Base-by-base conservation (phyloP, 2,797 vertebrate genomes). In the Pipistrellus kuhlii region DNA sequence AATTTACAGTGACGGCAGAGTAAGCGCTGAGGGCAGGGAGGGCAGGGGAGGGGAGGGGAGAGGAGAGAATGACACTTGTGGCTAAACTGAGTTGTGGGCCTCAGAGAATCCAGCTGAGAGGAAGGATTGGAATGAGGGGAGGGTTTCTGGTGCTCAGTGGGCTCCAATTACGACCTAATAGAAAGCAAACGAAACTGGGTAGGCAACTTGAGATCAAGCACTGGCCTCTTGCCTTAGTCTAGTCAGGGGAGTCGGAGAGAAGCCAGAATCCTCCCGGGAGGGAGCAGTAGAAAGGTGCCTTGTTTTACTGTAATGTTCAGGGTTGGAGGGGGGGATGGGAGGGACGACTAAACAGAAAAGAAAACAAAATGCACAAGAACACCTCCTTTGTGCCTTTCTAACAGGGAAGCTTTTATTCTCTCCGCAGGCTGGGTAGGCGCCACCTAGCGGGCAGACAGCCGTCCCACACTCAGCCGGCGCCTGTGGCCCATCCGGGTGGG, bases 291-390 rank as follows among this genome's bases (percentile, higher is more conserved):
- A 96, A 92, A 96, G 72, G 62, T 30, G n/a, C 68, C 13, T 95
- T 96, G 94, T 91, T 90, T 95, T 64, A 66, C 25, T 64, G 82
- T 85, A 88, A 44, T 48, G 80, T 82, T 95, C 85, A 84, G 30
- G 66, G 21, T 20, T 78, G 66, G 41, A 44, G 35, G 46, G 14
- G 15, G 25, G 14, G 41, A 35, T 14, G 72, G 44, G 55, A 69
- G 20, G 23, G 44, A 25, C 30, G 53, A 73, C 64, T 81, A 89
- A 96, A 86, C 7, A 71, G 20, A 44, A 73, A 73, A 48, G 83
- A 10, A 23, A 32, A 62, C 87, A 21, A 46, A 85, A 83, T 90
- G 35, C 69, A 20, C 53, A 73, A 85, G 59, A 66, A 71, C 38
- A 14, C 21, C 44, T 71, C 51, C 85, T 96, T 94, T 95, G 92